phyloP scores from a whole-genome alignment of 2,797 vertebrate genomes.

The Tragopan temminckii region DNA sequence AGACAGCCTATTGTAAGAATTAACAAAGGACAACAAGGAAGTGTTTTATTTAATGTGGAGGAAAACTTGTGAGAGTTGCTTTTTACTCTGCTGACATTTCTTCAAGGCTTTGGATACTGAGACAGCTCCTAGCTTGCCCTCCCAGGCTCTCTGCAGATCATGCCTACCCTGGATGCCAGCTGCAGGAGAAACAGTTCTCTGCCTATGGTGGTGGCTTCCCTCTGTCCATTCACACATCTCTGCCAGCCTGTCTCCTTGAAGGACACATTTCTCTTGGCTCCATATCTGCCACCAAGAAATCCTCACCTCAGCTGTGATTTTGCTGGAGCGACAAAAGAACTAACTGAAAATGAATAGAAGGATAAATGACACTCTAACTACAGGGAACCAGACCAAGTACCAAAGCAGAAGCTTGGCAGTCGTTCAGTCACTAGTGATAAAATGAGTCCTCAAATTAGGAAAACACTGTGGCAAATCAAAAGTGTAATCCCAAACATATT shows the following conservation, averaged over 20 bases:
- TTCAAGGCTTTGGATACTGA: background rate
- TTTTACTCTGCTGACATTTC: background rate
- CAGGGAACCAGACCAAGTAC: background rate
- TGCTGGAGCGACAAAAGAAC: background rate
- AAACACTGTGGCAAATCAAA: background rate
- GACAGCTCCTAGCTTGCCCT: background rate
- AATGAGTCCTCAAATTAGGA: background rate
- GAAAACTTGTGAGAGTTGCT: background rate
- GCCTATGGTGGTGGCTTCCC: background rate
- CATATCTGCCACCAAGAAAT: background rate
- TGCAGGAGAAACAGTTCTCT: background rate
- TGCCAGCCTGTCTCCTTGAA: background rate
- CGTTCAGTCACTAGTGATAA: background rate
- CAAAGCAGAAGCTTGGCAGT: background rate
- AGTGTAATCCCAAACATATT: background rate
- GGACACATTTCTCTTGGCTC: background rate
- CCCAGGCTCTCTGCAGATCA: background rate
- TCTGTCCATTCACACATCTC: background rate
- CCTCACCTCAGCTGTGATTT: background rate
- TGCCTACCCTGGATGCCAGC: background rate
- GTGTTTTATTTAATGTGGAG: background rate
- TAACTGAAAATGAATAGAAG: background rate
- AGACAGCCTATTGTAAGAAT: background rate
- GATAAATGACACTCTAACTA: background rate
- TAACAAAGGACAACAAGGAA: background rate